Evolutionary conservation across 2,113 vertebrate genomes (phyloP), one percentile per base, ranked within the genome.

Genomic region (Heloderma charlesbogerti): DNA sequence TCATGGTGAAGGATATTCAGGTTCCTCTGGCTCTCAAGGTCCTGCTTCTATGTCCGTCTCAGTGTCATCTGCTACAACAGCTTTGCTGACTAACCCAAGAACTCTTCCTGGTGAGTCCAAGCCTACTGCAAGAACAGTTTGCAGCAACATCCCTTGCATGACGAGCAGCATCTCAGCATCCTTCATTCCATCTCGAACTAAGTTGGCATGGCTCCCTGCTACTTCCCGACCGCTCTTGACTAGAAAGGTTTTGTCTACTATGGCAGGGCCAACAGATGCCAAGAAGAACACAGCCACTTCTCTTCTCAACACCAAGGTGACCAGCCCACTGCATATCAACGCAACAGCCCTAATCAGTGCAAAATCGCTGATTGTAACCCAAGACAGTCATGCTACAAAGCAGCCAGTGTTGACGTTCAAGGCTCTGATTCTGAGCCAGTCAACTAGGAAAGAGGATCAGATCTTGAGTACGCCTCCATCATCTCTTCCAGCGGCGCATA

Each of bases 101-200:
- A 0, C 0, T 34, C 16, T 6, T 72, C 45, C 82, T 3, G 34
- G 20, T 7, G 18, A 31, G 6, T 22, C 79, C 16, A 51, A 48
- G 66, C 29, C n/a, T 29, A 82, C 66, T 31, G 37, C 1, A 18
- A 25, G 16, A 9, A 6, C 34, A 20, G 25, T 34, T 57, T 90
- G 89, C n/a, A 71, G n/a, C 25, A 27, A 25, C 34, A 16, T 25
- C 34, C 25, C 43, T 67, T 88, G 80, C n/a, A 37, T 8, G 6
- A 40, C 0, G 6, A 84, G n/a, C 29, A 69, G 34, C 27, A 48
- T 16, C 25, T 25, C 83, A 6, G 0, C 79, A 3, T 63, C 0
- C 54, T 9, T 0, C 15, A 22, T 9, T 66, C 54, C 74, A 10
- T 54, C 71, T n/a, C 18, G 0, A 0, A 0, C n/a, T 0, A 0